phyloP scores from a whole-genome alignment of 2,113 vertebrate genomes.

The Coreoperca whiteheadi region DNA sequence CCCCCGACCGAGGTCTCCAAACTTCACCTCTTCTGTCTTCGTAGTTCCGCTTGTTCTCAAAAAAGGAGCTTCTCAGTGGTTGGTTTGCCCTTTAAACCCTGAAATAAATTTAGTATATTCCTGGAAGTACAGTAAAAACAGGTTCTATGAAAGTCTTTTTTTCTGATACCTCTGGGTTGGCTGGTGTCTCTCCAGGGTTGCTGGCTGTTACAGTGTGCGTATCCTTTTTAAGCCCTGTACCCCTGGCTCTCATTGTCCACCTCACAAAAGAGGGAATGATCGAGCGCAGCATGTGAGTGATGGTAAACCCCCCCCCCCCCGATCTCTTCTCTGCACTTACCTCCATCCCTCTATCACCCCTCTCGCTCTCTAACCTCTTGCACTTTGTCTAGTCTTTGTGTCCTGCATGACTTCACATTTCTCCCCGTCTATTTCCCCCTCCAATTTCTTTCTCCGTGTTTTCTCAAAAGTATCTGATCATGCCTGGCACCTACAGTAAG shows the following conservation, averaged over 20 bases:
- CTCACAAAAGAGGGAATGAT: slow-evolving; percentile 81
- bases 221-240: slow-evolving; percentile 80
- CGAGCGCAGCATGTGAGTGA: slow-evolving; percentile 76
- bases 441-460: background rate
- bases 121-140: slow-evolving; percentile 10
- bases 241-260: slow-evolving; percentile 74
- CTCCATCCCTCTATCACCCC: slow-evolving; percentile 30
- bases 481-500: background rate
- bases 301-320: slow-evolving; percentile 64
- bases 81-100: background rate
- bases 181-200: slow-evolving; percentile 60
- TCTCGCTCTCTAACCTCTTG: slow-evolving; percentile 8
- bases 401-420: background rate
- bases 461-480: background rate
- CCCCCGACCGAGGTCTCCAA: background rate
- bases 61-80: slow-evolving; percentile 5
- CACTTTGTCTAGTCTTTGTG: slow-evolving; percentile 4
- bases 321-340: slow-evolving; percentile 50
- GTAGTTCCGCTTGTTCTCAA: background rate
- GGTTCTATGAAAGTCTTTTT: slow-evolving; percentile 13
- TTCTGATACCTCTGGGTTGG: slow-evolving; percentile 68
- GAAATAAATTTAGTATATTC: background rate
- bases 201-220: slow-evolving; percentile 45
- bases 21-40: slow-evolving; percentile 4
- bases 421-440: accelerated